Conservation (phyloP, 1,140 invertebrate species). For the Aethina tumida region DNA sequence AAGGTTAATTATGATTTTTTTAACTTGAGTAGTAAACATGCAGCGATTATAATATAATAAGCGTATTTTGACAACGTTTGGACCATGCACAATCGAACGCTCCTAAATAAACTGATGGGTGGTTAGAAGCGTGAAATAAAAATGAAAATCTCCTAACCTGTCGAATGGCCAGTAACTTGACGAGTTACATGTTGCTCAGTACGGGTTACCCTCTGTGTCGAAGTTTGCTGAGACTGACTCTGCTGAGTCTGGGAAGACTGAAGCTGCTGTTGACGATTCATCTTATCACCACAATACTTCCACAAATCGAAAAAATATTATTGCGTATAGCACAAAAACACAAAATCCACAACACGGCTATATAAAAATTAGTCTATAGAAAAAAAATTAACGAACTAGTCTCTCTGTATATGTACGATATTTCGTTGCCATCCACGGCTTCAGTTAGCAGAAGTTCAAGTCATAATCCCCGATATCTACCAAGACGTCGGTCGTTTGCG, state of each 20-base stretch:
- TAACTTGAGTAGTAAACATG: too few species aligned
- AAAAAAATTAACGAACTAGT: constrained; percentile 18
- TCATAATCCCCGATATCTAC: constrained; percentile 73
- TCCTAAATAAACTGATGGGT: too few species aligned
- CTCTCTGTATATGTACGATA: constrained; percentile 15
- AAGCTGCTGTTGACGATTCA: constrained; percentile 38
- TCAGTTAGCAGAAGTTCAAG: constrained; percentile 67
- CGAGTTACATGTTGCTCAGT: constrained; percentile 66
- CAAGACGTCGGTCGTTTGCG: constrained; percentile 83
- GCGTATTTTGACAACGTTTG: too few species aligned
- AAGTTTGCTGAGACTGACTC: constrained; percentile 41
- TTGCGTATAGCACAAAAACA: constrained; percentile 26
- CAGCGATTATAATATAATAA: too few species aligned
- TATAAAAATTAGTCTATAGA: constrained; percentile 9
- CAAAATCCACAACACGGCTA: constrained; percentile 24
- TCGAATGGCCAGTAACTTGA: constrained; percentile 66
- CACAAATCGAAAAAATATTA: constrained; percentile 27
- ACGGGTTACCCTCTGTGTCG: constrained; percentile 54
- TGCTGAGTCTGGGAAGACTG: constrained; percentile 28
- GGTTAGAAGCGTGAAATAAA: not conserved
- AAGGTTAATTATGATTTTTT: too few species aligned
- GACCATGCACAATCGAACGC: too few species aligned
- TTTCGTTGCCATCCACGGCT: constrained; percentile 45
- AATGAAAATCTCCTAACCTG: constrained; percentile 48
- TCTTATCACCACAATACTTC: constrained; percentile 33